Percentiles rank a stretch among this genome's conserved stretches.
Conservation (phyloP, 2,113 vertebrate species). For the Cyprinodon brontotheroides region DNA sequence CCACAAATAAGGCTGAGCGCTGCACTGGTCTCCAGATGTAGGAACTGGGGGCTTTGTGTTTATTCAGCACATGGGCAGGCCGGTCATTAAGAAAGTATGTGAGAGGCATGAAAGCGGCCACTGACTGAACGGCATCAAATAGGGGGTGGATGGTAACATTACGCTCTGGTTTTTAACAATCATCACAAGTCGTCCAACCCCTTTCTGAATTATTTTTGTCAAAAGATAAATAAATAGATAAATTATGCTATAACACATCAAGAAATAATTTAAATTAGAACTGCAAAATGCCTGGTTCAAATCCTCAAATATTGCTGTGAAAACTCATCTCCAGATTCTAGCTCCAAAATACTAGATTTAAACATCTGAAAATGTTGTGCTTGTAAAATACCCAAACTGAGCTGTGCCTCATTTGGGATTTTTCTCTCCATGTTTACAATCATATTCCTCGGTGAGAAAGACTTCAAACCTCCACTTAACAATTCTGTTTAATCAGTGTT, state of each 20-base stretch:
- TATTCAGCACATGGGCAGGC: slow-evolving; percentile 72
- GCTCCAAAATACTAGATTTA: slow-evolving; percentile 66
- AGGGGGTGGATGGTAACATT: slow-evolving; percentile 39
- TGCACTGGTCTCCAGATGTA: slow-evolving; percentile 76
- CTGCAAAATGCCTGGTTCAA: slow-evolving; percentile 11
- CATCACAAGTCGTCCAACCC: not conserved
- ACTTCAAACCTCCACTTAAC: slow-evolving; percentile 82
- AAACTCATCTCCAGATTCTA: slow-evolving; percentile 50
- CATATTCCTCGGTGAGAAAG: slow-evolving; percentile 80
- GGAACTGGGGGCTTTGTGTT: slow-evolving; percentile 54
- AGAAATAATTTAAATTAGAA: slow-evolving; percentile 13
- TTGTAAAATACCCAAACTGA: slow-evolving; percentile 65
- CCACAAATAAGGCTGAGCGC: slow-evolving; percentile 64
- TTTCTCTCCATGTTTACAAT: slow-evolving; percentile 81
- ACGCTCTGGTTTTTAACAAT: not conserved
- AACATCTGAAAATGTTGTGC: slow-evolving; percentile 76
- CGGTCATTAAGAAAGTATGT: slow-evolving; percentile 72
- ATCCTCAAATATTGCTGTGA: slow-evolving; percentile 58
- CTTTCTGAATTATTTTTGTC: slow-evolving; percentile 1
- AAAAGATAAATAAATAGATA: not conserved
- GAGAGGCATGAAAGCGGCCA: slow-evolving; percentile 63
- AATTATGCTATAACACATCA: not conserved
- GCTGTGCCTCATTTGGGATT: slow-evolving; percentile 71
- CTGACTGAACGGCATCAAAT: slow-evolving; percentile 53
- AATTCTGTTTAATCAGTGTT: slow-evolving; percentile 85